A percentile compares a stretch with the other conserved stretches of the same genome.
Conservation (phyloP, 2,797 vertebrate genomes). For the Liasis olivaceus region DNA sequence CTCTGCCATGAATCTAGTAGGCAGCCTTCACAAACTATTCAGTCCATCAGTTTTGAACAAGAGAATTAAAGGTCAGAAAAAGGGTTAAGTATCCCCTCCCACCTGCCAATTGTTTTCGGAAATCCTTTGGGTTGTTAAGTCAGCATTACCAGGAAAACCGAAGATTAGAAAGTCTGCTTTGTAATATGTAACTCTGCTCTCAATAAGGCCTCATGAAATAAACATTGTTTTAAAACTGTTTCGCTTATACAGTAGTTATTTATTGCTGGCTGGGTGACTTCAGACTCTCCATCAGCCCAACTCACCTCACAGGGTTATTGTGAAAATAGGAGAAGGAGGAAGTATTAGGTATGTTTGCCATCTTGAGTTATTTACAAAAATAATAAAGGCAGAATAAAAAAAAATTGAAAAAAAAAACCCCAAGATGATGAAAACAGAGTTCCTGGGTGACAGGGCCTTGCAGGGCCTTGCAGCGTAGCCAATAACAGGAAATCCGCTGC, state of each 20-base stretch:
- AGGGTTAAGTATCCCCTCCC: neutral
- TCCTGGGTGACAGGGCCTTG: neutral
- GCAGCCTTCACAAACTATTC: neutral
- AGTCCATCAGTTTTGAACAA: neutral
- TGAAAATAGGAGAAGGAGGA: too few species aligned
- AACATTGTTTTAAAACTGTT: neutral
- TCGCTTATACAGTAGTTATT: neutral
- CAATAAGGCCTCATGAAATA: neutral
- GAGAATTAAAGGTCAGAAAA: neutral
- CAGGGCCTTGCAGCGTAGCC: constrained; percentile 11
- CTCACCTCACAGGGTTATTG: too few species aligned
- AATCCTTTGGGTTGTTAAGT: neutral
- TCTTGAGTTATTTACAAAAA: too few species aligned
- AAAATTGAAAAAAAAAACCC: too few species aligned
- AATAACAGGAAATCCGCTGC: constrained; percentile 46
- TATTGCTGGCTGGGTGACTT: too few species aligned
- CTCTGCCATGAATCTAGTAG: neutral
- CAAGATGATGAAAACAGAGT: neutral
- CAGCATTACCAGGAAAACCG: neutral
- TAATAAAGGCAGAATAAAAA: too few species aligned
- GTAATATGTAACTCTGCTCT: neutral
- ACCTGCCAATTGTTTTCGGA: neutral
- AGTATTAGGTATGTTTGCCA: too few species aligned
- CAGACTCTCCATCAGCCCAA: too few species aligned
- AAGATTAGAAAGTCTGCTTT: neutral